Conservation (phyloP, 2,113 vertebrate species). For the Phrynosoma blainvillii region DNA sequence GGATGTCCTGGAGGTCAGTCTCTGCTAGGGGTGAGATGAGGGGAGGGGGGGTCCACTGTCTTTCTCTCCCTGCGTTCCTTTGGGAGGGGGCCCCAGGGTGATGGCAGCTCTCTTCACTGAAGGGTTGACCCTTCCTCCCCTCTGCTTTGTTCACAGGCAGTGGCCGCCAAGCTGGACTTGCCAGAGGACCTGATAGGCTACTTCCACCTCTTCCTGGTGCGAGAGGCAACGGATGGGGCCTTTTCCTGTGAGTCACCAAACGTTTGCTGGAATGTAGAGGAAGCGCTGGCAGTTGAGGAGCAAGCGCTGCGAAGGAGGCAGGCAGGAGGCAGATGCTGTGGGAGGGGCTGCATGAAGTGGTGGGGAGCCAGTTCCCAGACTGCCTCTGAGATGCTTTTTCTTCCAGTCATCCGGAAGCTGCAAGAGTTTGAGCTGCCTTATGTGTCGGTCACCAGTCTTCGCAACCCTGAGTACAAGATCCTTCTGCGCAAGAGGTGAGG, state of each 20-base stretch:
- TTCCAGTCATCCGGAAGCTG: constrained; percentile 92
- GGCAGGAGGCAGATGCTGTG: accelerated
- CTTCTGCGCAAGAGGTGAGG: constrained; percentile 94
- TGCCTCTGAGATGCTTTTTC: not conserved
- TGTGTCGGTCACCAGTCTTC: constrained; percentile 94
- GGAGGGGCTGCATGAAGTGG: accelerated
- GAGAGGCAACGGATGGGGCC: constrained; percentile 86
- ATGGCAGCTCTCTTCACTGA: too few species aligned
- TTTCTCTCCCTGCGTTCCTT: not conserved
- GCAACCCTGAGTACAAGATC: constrained; percentile 90
- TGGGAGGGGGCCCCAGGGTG: too few species aligned
- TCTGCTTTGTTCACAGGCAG: constrained; percentile 79
- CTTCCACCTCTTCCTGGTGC: constrained; percentile 95
- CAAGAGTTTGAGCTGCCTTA: constrained; percentile 98
- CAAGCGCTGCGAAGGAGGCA: too few species aligned
- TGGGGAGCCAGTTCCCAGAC: not conserved
- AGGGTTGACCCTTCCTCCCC: constrained; percentile 14
- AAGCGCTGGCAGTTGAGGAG: not conserved
- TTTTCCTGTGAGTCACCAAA: constrained; percentile 89
- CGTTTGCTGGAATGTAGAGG: accelerated
- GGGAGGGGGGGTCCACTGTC: too few species aligned
- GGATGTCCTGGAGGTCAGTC: constrained; percentile 91
- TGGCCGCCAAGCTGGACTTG: constrained; percentile 92
- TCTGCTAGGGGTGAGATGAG: not conserved
- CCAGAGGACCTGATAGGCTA: constrained; percentile 94